These are phyloP conservation scores for Drosophila kepulauana DNA, from an alignment of 1,140 invertebrate genomes.

Conservation along the genomic window DNA sequence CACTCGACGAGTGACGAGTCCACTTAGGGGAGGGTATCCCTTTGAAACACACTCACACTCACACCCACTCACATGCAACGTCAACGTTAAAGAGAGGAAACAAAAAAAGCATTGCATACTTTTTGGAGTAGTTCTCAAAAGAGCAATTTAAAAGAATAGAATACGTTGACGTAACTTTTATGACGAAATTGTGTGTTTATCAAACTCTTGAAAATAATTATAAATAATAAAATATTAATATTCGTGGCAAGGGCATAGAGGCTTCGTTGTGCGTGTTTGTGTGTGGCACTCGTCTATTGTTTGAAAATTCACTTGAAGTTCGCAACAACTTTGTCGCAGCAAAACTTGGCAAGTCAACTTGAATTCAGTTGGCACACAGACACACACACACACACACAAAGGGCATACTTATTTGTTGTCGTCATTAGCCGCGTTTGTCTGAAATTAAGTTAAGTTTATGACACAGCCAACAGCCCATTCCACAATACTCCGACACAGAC, in stretches of 20 bases:
- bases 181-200: neutral
- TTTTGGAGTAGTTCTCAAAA: neutral
- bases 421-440: constrained; percentile 78
- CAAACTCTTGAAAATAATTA: constrained; percentile 6
- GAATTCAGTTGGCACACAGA: constrained; percentile 48
- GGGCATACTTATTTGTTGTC: constrained; percentile 64
- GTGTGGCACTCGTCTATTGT: constrained; percentile 1
- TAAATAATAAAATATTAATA: constrained; percentile 1
- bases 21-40: neutral
- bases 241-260: constrained; percentile 2
- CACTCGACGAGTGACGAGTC: neutral
- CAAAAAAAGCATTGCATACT: constrained; percentile 1
- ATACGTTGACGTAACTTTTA: neutral
- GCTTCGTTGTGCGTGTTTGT: neutral
- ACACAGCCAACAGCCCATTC: constrained; percentile 45
- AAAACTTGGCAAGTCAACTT: constrained; percentile 53
- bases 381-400: constrained; percentile 39
- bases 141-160: neutral
- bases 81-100: no score
- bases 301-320: constrained; percentile 40
- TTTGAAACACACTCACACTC: neutral
- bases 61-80: neutral
- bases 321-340: constrained; percentile 36
- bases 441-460: constrained; percentile 80
- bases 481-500: constrained; percentile 4